These are phyloP conservation scores for Nephila pilipes DNA, from an alignment of 1,140 invertebrate genomes.

Conservation along the genomic window DNA sequence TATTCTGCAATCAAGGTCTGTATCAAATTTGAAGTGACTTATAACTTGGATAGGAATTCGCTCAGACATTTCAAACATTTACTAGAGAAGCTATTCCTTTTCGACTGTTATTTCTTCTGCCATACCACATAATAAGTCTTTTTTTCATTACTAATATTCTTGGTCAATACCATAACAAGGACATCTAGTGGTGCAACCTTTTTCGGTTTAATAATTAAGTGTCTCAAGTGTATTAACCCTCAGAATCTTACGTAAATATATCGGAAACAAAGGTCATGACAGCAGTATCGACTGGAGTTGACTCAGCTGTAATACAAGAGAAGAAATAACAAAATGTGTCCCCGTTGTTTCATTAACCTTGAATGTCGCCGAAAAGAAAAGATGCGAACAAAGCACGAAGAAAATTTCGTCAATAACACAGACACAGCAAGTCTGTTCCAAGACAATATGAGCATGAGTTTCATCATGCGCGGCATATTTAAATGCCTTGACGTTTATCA, in stretches of 20 bases:
- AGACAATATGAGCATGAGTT: neutral
- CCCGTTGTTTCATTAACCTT: neutral
- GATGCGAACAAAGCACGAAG: neutral
- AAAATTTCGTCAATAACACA: neutral
- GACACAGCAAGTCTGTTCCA: neutral
- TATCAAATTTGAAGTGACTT: no score
- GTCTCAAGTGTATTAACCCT: neutral
- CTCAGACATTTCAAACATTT: no score
- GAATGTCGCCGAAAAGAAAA: no score
- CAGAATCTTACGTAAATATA: neutral
- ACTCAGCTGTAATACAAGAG: neutral
- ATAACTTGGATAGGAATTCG: no score
- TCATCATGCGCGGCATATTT: neutral
- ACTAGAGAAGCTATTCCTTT: no score
- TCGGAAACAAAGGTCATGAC: neutral
- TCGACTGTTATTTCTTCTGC: no score
- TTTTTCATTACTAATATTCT: no score
- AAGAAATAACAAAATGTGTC: slow-evolving; percentile 5
- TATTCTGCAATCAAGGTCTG: no score
- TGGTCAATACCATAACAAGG: no score
- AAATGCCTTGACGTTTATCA: neutral
- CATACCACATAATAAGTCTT: no score
- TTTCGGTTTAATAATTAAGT: neutral
- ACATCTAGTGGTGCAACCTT: no score
- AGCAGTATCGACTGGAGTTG: neutral